Base-by-base conservation (phyloP, 2,797 vertebrate species). In the Pteropus rufus region DNA sequence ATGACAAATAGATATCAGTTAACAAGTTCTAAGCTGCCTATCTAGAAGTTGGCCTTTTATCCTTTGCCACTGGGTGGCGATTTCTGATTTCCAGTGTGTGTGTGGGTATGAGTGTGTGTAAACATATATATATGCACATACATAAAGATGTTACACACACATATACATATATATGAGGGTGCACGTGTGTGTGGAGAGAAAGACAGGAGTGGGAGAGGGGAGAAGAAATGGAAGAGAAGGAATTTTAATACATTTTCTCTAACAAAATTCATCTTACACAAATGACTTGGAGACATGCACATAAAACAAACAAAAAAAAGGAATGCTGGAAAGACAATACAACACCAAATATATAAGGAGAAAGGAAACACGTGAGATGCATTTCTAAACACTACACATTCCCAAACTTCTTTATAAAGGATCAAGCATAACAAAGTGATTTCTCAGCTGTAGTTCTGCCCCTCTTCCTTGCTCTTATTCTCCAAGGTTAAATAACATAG, bases 81-180 rank as follows among this genome's bases (percentile, higher is more conserved):
- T 52, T 95, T 94, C 91, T 87, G 58, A 93, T 86, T 86, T 69
- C 46, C 54, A 80, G 39, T n/a, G 12, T 46, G 21, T 92, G 31
- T 79, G 89, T 79, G 67, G 18, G 58, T 64, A 12, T 34, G 24
- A 10, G 9, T 67, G 62, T 62, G 10, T 85, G 34, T 60, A 79
- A 67, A 89, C 60, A 52, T 26, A 54, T 6, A 29, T 36, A 34
- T 60, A 79, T 58, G 2, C 79, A 49, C 5, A 62, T 3, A 31
- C 36, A 15, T 41, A 72, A 3, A n/a, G 29, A 31, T 31, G 34
- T 23, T 34, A 73, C n/a, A 75, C 10, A 89, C 19, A 90, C 10
- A 75, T 16, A 64, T 39, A 58, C 5, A 39, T 2, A 60, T 44
- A 5, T 36, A 34, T 46, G 46, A 46, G 46, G 46, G 39, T 56